Base-by-base conservation (phyloP, 2,113 vertebrate species). In the Nibea albiflora region DNA sequence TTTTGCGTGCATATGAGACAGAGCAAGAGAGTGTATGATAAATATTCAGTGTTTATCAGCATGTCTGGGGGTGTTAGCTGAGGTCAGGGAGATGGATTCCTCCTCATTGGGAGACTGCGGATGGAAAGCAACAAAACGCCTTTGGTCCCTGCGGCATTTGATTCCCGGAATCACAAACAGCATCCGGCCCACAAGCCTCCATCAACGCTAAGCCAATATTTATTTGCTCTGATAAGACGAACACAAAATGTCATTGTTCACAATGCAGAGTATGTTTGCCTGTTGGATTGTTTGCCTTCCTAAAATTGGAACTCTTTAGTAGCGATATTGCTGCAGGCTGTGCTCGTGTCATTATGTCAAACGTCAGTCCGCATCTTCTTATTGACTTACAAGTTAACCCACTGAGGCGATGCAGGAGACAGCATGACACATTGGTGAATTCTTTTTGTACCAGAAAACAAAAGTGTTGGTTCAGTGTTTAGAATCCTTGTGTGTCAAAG, bases 11-110 rank as follows among this genome's bases (percentile, higher is more conserved):
- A 42, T 28, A 17, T 24, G 61, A 70, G 49, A 58, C 17, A 77
- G 46, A 82, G 5, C 0, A 20, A 52, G 35, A 28, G 11, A 57
- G 70, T 58, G 24, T 76, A 81, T 88, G 70, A 88, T 89, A 92
- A 88, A 93, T 89, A 91, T 91, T 89, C 82, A 88, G 86, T 83
- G 73, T 89, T 92, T 91, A 89, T 91, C 81, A 83, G 81, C 62
- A 58, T 82, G 76, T 89, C 79, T 87, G 54, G 28, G 60, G 76
- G 78, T 86, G 80, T 87, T 80, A 68, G 80, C 82, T 69, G 73
- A 88, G 89, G 85, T 89, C 86, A 86, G 80, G 50, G 72, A 88
- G 83, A 90, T 83, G 56, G 74, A 89, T 90, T 71, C 75, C 64
- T 70, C 44, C 76, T 88, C 67, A 74, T 64, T 87, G 73, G 78